phyloP scores from a whole-genome alignment of 2,888 invertebrate species.

The Drosophila testacea region DNA sequence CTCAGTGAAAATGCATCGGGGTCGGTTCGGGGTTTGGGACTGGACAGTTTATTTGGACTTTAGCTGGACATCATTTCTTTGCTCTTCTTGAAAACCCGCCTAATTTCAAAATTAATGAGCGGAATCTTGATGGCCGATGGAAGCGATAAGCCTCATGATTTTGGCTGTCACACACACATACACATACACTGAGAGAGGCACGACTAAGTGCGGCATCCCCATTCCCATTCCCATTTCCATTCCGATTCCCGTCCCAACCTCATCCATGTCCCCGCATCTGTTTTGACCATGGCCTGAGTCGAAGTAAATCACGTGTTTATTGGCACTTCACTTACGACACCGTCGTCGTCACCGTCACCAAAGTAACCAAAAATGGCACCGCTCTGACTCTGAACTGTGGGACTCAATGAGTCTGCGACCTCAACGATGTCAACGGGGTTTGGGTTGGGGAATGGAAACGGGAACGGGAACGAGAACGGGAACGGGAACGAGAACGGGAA shows the following conservation, averaged over 20 bases:
- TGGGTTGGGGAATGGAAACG: slow-evolving; percentile 13
- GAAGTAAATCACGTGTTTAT: slow-evolving; percentile 84
- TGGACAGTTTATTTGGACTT: slow-evolving; percentile 59
- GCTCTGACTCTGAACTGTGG: slow-evolving; percentile 43
- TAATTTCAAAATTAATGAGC: slow-evolving; percentile 85
- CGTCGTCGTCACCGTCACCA: slow-evolving; percentile 63
- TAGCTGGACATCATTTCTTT: slow-evolving; percentile 73
- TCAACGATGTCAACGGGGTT: slow-evolving; percentile 9
- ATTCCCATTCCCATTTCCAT: neutral
- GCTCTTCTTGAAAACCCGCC: slow-evolving; percentile 80
- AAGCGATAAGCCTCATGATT: slow-evolving; percentile 81
- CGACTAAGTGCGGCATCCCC: slow-evolving; percentile 48
- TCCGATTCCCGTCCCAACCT: neutral
- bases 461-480: slow-evolving; percentile 11
- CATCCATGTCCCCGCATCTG: slow-evolving; percentile 43
- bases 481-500: slow-evolving; percentile 13
- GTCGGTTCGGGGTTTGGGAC: slow-evolving; percentile 19
- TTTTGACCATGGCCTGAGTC: slow-evolving; percentile 48
- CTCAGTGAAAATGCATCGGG: slow-evolving; percentile 70
- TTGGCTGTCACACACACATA: slow-evolving; percentile 69
- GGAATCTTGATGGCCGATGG: slow-evolving; percentile 84
- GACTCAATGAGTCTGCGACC: slow-evolving; percentile 41
- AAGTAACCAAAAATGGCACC: slow-evolving; percentile 75
- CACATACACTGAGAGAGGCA: slow-evolving; percentile 36
- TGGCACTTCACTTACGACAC: slow-evolving; percentile 82